Percentiles rank a stretch among this genome's conserved stretches.
Conservation (phyloP, 2,797 vertebrate genomes). For the Somateria mollissima region DNA sequence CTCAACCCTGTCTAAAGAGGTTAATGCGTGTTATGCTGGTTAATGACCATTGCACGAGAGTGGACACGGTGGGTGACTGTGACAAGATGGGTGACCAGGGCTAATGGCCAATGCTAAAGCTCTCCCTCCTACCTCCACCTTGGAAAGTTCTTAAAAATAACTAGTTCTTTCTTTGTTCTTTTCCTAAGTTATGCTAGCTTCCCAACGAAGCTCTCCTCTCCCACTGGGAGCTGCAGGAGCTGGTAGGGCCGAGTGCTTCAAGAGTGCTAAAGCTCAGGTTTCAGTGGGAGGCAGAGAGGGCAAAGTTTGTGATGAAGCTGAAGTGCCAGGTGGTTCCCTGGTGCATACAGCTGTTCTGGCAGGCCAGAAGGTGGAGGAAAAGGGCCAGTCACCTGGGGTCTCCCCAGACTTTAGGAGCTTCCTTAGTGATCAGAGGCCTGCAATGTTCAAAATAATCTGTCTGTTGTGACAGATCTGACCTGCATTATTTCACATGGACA, state of each 20-base stretch:
- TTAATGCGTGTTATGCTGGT: not conserved
- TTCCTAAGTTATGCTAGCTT: not conserved
- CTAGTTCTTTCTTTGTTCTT: not conserved
- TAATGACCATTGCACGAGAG: not conserved
- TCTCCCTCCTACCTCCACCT: not conserved
- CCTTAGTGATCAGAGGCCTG: not conserved
- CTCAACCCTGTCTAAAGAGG: not conserved
- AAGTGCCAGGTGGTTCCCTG: not conserved
- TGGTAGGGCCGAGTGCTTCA: not conserved
- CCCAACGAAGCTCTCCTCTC: not conserved
- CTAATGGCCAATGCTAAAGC: not conserved
- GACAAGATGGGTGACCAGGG: not conserved
- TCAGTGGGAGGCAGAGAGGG: not conserved
- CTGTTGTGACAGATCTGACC: not conserved
- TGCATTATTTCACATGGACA: not conserved
- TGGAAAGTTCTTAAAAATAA: not conserved
- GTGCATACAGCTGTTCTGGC: not conserved
- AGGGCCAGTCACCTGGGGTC: not conserved
- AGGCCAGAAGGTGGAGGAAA: not conserved
- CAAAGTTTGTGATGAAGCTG: not conserved
- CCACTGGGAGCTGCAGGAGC: not conserved
- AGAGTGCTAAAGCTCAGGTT: not conserved
- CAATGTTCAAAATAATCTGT: not conserved
- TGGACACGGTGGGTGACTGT: not conserved
- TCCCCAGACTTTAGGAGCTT: not conserved